These are phyloP conservation scores for Harmothoe impar DNA, from an alignment of 2,888 invertebrate species.

Conservation along the genomic window DNA sequence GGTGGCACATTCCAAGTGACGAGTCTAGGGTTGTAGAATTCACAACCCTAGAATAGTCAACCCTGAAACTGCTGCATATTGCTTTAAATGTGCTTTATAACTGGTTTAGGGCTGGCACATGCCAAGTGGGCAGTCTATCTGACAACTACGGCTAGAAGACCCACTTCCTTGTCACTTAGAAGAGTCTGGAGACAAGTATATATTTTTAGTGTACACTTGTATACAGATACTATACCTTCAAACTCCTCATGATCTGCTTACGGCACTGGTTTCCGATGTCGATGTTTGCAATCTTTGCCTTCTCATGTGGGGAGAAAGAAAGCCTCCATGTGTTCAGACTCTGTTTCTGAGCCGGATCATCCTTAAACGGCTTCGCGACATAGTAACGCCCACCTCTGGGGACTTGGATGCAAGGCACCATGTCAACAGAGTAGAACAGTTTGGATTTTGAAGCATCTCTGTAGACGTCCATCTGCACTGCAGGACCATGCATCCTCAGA, in stretches of 20 bases:
- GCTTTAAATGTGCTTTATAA: too few species aligned
- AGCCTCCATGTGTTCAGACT: neutral
- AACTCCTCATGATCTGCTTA: neutral
- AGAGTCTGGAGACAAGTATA: too few species aligned
- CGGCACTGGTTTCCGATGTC: neutral
- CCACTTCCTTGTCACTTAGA: too few species aligned
- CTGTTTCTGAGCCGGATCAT: neutral
- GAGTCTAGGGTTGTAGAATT: too few species aligned
- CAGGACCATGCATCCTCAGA: neutral
- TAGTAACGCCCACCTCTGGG: neutral
- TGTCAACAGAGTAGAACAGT: neutral
- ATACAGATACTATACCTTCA: neutral
- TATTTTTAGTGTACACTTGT: too few species aligned
- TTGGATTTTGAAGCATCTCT: neutral
- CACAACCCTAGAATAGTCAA: too few species aligned
- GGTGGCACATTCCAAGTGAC: too few species aligned
- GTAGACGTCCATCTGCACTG: slow-evolving; percentile 18
- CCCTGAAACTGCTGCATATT: too few species aligned
- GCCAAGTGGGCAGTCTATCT: too few species aligned
- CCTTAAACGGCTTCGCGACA: neutral
- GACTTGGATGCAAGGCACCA: neutral
- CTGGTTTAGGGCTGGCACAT: too few species aligned
- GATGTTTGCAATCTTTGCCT: neutral
- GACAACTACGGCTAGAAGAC: too few species aligned
- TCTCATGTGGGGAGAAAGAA: neutral